Evolutionary conservation across 2,113 vertebrate genomes (phyloP), one percentile per base, ranked within the genome.

Genomic region (Limanda limanda): DNA sequence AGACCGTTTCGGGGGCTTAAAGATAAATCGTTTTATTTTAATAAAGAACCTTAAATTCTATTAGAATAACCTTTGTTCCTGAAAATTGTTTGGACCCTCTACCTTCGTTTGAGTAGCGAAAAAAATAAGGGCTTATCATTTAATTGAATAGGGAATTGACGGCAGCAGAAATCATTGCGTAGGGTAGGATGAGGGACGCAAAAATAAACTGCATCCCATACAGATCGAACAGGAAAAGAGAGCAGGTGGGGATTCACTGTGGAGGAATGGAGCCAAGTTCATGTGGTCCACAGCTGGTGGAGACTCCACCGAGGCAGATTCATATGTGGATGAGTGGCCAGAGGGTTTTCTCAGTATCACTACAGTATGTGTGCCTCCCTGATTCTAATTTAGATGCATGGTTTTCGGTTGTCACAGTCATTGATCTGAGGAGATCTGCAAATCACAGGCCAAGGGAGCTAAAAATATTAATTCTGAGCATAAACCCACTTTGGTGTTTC

Each of bases 131-230:
- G 70, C 91, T 92, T 93, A 94, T 93, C 92, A 94, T 91, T 93
- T 93, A 93, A 94, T 92, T 94, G 92, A 91, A 86, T 85, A 25
- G 71, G 82, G 85, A 93, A 88, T 59, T 87, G 88, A 84, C 85
- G 85, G 82, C 45, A 74, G 67, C 66, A 65, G 82, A 88, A 93
- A 84, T 92, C 76, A 71, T 62, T 66, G 70, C 40, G 84, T 88
- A 92, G 86, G 31, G 78, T 59, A 65, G 21, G 66, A 86, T 81
- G 61, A 80, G 81, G 51, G 71, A 58, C 6, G 24, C 52, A 75
- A n/a, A 76, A 76, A 81, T 76, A 86, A 86, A 79, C 68, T 60
- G 59, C 61, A 35, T 79, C 79, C 58, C 48, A 71, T 59, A 71
- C 81, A 84, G 79, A 80, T 70, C 42, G 75, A 60, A 88, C 70